These are phyloP conservation scores for Hestina assimilis DNA, from an alignment of 1,140 invertebrate species.

Conservation along the genomic window DNA sequence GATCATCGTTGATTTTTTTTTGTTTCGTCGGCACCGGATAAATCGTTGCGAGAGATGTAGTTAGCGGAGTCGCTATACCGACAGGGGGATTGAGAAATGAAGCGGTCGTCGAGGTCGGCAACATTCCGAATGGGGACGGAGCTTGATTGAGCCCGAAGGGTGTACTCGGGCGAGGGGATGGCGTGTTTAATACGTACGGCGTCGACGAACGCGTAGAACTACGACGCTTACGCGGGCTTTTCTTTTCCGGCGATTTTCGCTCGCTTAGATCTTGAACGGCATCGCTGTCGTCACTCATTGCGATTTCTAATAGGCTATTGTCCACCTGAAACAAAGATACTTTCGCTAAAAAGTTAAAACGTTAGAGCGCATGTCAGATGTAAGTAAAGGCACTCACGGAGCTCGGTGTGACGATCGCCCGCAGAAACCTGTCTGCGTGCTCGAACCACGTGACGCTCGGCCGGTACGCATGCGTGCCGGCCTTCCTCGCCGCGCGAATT, in stretches of 20 bases:
- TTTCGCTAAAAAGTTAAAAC: slow-evolving; percentile 33
- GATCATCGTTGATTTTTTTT: slow-evolving; percentile 58
- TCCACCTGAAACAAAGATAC: slow-evolving; percentile 61
- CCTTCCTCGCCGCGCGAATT: slow-evolving; percentile 73
- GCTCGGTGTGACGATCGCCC: slow-evolving; percentile 74
- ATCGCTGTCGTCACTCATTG: slow-evolving; percentile 72
- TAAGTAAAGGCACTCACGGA: slow-evolving; percentile 65
- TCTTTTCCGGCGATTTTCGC: slow-evolving; percentile 69
- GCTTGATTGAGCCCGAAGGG: slow-evolving; percentile 61
- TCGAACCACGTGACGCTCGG: slow-evolving; percentile 78
- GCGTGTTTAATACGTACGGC: slow-evolving; percentile 73
- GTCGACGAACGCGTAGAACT: slow-evolving; percentile 67
- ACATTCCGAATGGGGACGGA: slow-evolving; percentile 57
- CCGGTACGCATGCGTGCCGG: slow-evolving; percentile 72
- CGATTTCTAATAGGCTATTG: slow-evolving; percentile 65
- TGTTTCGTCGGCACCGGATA: slow-evolving; percentile 67
- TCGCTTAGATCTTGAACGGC: slow-evolving; percentile 68
- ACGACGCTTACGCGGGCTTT: slow-evolving; percentile 68
- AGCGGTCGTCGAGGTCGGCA: slow-evolving; percentile 54
- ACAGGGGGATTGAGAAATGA: slow-evolving; percentile 67
- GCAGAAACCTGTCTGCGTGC: slow-evolving; percentile 77
- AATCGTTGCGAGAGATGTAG: slow-evolving; percentile 64
- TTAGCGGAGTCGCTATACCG: slow-evolving; percentile 64
- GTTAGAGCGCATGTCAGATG: slow-evolving; percentile 46
- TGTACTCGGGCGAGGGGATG: slow-evolving; percentile 66